Conservation (phyloP, 1,140 invertebrate species). For the Philaenus spumarius region DNA sequence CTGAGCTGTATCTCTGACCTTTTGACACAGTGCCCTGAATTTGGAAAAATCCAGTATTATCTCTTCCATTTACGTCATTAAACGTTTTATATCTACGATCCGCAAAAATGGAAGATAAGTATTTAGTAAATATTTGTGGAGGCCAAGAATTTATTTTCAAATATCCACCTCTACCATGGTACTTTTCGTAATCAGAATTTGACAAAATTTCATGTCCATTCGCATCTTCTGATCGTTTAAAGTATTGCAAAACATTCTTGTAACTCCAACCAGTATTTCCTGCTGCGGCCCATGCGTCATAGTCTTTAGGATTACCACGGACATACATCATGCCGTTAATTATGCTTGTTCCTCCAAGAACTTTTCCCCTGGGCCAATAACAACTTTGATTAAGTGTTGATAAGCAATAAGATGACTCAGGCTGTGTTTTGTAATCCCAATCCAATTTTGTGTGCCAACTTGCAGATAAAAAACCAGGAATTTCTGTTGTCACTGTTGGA, state of each 20-base stretch:
- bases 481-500: constrained; percentile 84
- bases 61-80: constrained; percentile 38
- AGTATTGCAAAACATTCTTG: constrained; percentile 77
- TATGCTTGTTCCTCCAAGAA: constrained; percentile 72
- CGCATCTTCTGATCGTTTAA: constrained; percentile 82
- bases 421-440: constrained; percentile 88
- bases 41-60: constrained; percentile 34
- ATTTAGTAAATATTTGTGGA: constrained; percentile 36
- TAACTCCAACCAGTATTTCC: constrained; percentile 77
- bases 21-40: constrained; percentile 50
- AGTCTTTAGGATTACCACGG: constrained; percentile 55
- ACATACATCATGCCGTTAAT: constrained; percentile 65
- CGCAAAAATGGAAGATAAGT: constrained; percentile 49
- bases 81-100: constrained; percentile 41
- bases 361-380: constrained; percentile 60
- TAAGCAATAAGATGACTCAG: constrained; percentile 49
- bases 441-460: constrained; percentile 81
- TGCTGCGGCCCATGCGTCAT: constrained; percentile 55
- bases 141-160: constrained; percentile 47
- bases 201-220: constrained; percentile 65
- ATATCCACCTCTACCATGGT: constrained; percentile 52
- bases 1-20: constrained; percentile 53
- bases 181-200: constrained; percentile 46
- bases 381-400: constrained; percentile 56
- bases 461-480: constrained; percentile 82